Conservation (phyloP, 2,113 vertebrate species). For the Petrocephalus microphthalmus region DNA sequence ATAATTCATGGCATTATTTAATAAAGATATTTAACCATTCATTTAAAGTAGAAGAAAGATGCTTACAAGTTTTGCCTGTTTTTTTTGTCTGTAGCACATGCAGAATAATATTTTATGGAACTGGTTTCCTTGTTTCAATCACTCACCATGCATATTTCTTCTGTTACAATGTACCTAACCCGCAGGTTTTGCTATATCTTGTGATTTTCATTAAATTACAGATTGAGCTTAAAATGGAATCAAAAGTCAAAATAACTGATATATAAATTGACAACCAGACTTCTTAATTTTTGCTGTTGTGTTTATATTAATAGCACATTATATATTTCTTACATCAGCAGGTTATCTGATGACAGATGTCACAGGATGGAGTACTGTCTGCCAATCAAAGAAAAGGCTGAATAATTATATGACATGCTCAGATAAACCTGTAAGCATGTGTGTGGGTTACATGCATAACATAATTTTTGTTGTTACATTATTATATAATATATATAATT, state of each 20-base stretch:
- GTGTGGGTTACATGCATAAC: neutral
- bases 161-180: neutral
- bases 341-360: neutral
- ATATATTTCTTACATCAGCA: neutral
- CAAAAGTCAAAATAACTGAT: neutral
- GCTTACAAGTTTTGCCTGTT: neutral
- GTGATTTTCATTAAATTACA: neutral
- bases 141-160: neutral
- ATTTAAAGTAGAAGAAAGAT: neutral
- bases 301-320: neutral
- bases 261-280: neutral
- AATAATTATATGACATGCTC: neutral
- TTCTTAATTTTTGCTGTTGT: neutral
- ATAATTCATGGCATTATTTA: neutral
- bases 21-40: neutral
- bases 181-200: neutral
- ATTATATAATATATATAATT: neutral
- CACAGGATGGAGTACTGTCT: neutral
- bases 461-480: neutral
- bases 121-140: neutral
- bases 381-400: neutral
- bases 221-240: neutral
- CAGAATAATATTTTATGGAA: neutral
- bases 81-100: neutral
- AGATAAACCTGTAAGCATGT: neutral